Evolutionary conservation across 1,140 invertebrate genomes (phyloP).

Genomic region (Eriocheir sinensis): DNA sequence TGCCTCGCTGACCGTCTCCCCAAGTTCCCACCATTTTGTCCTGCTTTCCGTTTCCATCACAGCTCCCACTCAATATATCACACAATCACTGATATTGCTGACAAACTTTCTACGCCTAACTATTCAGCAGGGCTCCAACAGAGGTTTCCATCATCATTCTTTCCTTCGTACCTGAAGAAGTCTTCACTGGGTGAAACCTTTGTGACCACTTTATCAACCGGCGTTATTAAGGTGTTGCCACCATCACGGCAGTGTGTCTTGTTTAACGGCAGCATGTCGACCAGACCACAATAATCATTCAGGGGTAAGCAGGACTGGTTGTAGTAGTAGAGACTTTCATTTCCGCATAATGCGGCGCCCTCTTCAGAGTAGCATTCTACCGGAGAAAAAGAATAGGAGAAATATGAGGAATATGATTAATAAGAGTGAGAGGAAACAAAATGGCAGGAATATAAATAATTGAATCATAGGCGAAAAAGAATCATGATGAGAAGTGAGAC

Average conservation of each 20-base stretch:
- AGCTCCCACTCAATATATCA: no score
- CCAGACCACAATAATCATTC: conserved; percentile 37
- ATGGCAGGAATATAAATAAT: background rate
- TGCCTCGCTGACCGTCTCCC: no score
- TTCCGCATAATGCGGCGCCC: background rate
- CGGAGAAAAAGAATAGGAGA: background rate
- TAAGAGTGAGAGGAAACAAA: background rate
- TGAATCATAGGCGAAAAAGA: background rate
- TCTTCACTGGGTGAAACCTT: conserved; percentile 60
- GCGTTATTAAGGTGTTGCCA: background rate
- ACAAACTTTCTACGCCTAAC: no score
- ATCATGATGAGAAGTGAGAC: background rate
- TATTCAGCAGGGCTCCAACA: no score
- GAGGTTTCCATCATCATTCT: background rate
- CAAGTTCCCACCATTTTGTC: no score
- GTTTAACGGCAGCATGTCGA: background rate
- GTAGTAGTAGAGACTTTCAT: conserved; percentile 60
- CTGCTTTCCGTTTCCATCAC: no score
- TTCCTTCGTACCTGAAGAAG: conserved; percentile 38
- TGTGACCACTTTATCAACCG: background rate
- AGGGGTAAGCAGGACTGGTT: conserved; percentile 39
- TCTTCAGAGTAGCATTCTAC: conserved; percentile 58
- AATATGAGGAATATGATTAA: background rate
- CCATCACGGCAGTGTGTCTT: conserved; percentile 38
- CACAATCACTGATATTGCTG: no score